A percentile compares a stretch with the other conserved stretches of the same genome.
phyloP scores from a whole-genome alignment of 2,113 vertebrate genomes.

The Fregetta grallaria region DNA sequence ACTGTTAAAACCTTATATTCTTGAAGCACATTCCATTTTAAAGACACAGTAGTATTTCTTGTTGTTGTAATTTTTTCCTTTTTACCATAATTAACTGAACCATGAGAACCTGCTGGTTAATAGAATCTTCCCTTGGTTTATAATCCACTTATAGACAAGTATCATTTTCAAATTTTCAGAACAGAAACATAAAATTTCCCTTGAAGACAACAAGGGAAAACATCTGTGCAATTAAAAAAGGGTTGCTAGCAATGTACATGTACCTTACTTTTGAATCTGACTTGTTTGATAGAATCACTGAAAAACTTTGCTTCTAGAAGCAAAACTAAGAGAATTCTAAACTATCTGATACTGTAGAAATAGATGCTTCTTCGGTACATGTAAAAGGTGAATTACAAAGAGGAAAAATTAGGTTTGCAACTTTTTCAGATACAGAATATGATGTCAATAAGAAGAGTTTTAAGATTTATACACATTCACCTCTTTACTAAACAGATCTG shows the following conservation, averaged over 20 bases:
- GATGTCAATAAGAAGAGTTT: not conserved
- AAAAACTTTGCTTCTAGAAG: not conserved
- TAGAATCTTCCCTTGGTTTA: not conserved
- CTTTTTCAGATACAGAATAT: not conserved
- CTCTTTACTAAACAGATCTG: not conserved
- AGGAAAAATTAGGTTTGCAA: not conserved
- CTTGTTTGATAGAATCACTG: not conserved
- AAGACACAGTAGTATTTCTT: not conserved
- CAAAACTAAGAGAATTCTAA: not conserved
- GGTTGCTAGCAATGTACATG: not conserved
- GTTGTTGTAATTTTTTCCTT: not conserved
- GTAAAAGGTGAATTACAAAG: not conserved
- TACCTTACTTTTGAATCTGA: not conserved
- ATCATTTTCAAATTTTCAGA: not conserved
- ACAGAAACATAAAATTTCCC: not conserved
- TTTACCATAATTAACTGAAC: not conserved
- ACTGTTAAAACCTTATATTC: not conserved
- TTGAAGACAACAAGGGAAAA: not conserved
- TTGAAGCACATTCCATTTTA: not conserved
- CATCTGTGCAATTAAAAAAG: not conserved
- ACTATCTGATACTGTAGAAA: not conserved
- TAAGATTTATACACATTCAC: not conserved
- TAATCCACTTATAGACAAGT: not conserved
- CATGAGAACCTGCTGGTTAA: not conserved
- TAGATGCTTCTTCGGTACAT: not conserved